phyloP scores from a whole-genome alignment of 2,888 invertebrate species.

The Sphaerophoria rueppellii region DNA sequence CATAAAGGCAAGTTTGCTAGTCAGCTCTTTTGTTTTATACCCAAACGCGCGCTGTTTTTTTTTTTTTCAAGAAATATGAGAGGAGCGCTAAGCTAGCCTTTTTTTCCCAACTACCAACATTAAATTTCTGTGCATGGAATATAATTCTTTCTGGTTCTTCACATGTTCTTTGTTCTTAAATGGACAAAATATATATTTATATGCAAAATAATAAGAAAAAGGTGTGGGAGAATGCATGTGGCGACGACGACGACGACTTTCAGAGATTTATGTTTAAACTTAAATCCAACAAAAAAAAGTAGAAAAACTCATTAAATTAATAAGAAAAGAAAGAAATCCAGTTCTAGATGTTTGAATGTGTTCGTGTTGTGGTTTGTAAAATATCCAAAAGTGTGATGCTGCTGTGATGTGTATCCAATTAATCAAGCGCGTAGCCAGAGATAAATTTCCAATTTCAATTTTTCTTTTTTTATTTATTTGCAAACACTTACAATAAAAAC shows the following conservation, averaged over 20 bases:
- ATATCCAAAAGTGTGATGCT: slow-evolving; percentile 64
- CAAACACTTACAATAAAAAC: slow-evolving; percentile 57
- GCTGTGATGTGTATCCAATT: slow-evolving; percentile 63
- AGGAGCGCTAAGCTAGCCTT: slow-evolving; percentile 1
- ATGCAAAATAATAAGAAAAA: slow-evolving; percentile 64
- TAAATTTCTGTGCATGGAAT: slow-evolving; percentile 61
- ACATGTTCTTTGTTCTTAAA: slow-evolving; percentile 54
- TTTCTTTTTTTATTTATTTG: slow-evolving; percentile 14
- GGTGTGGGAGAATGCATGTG: slow-evolving; percentile 69
- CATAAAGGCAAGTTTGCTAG: slow-evolving; percentile 65
- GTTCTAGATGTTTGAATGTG: slow-evolving; percentile 39
- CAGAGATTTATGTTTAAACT: slow-evolving; percentile 44
- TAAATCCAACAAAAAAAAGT: not conserved
- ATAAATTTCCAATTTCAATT: slow-evolving; percentile 49
- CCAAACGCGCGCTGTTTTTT: not conserved
- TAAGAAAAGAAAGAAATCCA: slow-evolving; percentile 45
- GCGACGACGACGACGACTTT: slow-evolving; percentile 24
- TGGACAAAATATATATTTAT: slow-evolving; percentile 16
- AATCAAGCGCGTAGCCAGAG: slow-evolving; percentile 55
- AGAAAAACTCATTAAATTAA: not conserved
- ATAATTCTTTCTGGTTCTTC: slow-evolving; percentile 14
- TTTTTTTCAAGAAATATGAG: slow-evolving; percentile 57
- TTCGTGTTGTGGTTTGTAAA: slow-evolving; percentile 10
- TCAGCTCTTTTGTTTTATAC: slow-evolving; percentile 63
- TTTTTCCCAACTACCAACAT: slow-evolving; percentile 12